phyloP scores from a whole-genome alignment of 2,888 invertebrate species.

The Julus scanicus region DNA sequence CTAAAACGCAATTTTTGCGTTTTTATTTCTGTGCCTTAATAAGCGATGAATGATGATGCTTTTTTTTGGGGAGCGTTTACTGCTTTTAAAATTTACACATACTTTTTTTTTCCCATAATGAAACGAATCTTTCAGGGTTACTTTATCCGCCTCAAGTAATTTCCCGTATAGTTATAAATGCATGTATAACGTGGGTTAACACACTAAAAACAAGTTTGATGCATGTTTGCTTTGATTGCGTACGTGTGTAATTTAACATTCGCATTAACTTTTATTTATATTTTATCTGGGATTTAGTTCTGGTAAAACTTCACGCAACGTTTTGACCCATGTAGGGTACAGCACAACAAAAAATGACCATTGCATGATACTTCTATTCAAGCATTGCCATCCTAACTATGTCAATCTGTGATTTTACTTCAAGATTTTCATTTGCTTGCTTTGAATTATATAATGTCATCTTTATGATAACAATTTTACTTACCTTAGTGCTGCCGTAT shows the following conservation, averaged over 20 bases:
- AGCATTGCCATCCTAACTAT: no score
- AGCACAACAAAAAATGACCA: background rate
- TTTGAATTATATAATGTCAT: background rate
- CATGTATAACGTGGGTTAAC: slow-evolving; percentile 3
- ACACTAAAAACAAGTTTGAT: slow-evolving; percentile 19
- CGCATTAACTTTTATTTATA: background rate
- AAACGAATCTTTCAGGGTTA: slow-evolving; percentile 20
- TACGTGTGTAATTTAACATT: slow-evolving; percentile 14
- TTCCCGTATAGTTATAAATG: background rate
- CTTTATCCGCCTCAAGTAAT: background rate
- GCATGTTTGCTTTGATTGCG: slow-evolving; percentile 27
- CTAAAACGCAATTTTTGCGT: background rate
- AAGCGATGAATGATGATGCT: slow-evolving; percentile 12
- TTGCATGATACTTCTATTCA: background rate
- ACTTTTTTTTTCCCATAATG: background rate
- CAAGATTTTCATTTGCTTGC: no score
- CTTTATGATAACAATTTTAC: background rate
- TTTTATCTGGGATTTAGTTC: slow-evolving; percentile 16
- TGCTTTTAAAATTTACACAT: slow-evolving; percentile 19
- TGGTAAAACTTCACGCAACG: background rate
- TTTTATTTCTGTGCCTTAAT: slow-evolving; percentile 24
- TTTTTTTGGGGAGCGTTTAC: background rate
- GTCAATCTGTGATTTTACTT: no score
- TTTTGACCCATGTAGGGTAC: background rate
- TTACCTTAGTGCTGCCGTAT: slow-evolving; percentile 8